phyloP scores from a whole-genome alignment of 37 sponge, comb jelly and placozoan genomes.

The Theonella swinhoei region DNA sequence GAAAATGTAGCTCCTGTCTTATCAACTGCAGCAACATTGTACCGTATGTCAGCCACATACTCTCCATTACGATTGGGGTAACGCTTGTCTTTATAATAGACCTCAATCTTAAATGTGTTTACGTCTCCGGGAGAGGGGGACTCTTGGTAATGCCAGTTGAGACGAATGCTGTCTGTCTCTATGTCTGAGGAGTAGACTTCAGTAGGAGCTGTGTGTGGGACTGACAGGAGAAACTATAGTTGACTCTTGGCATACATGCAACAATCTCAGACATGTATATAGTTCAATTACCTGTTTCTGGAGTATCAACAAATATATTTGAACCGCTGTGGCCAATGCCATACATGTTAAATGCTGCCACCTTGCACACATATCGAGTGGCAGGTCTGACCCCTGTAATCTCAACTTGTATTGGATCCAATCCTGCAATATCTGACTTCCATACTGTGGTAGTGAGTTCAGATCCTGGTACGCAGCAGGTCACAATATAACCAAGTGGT shows the following conservation, averaged over 20 bases:
- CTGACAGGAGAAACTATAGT: not conserved
- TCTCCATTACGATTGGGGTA: conserved; percentile 1
- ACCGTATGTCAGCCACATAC: not conserved
- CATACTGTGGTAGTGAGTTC: conserved; percentile 20
- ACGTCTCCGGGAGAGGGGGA: conserved; percentile 5
- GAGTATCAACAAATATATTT: not conserved
- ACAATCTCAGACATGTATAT: not conserved
- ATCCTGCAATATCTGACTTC: not conserved
- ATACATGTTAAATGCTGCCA: conserved; percentile 32
- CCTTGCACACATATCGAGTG: conserved; percentile 7
- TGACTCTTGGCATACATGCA: not conserved
- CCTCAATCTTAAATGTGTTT: not conserved
- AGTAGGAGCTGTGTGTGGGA: conserved; percentile 17
- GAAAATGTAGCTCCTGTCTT: not conserved
- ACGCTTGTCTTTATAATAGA: conserved; percentile 9
- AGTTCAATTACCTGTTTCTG: conserved; percentile 23
- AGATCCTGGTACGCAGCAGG: not conserved
- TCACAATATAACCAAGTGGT: conserved; percentile 21
- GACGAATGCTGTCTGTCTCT: not conserved
- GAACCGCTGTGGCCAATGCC: conserved; percentile 28
- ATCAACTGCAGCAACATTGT: not conserved
- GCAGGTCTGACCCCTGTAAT: not conserved
- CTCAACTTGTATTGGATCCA: not conserved
- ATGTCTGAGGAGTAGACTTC: conserved; percentile 23
- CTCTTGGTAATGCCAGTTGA: conserved; percentile 44